Base-by-base conservation (phyloP, 2,113 vertebrate species). In the Corydoras sp. region DNA sequence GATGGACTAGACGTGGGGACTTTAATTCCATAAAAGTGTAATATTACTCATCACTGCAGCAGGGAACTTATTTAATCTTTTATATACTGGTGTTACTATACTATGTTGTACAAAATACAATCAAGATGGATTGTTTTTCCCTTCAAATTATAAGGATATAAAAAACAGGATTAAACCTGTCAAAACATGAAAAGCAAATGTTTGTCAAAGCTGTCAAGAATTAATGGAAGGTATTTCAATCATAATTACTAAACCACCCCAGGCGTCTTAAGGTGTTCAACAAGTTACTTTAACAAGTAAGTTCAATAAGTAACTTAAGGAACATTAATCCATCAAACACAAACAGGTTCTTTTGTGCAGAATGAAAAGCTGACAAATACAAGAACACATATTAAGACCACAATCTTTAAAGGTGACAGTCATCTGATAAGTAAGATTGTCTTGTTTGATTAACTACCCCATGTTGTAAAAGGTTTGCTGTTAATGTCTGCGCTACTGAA, bases 291-390 rank as follows among this genome's bases (percentile, higher is more conserved):
- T 43, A 43, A 43, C 35, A 43, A 4, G 35, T 43, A 43, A 43
- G 35, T 54, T 76, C 79, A 81, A 65, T 67, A 68, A 71, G 66
- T 74, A 68, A 62, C 71, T 81, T 35, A 59, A 77, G 71, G 75
- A 76, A 77, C 71, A 83, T 81, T 65, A 79, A 77, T 82, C 77
- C 31, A 83, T 75, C 81, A 79, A 83, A 84, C 79, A 72, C 71
- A 30, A 61, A 43, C 61, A 15, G 61, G 12, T 31, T 62, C 32
- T 58, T 79, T 53, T 49, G 31, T 64, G 58, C 65, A 31, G 24
- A 65, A n/a, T 43, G 61, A 62, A 43, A 59, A 15, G 61, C 54
- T 58, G 15, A 4, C 5, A 58, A 30, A 12, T 15, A 18, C 35
- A 58, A 29, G 55, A 58, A 58, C n/a, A 56, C 6, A 14, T n/a